These are phyloP conservation scores for Notothenia rossii DNA, from an alignment of 2,113 vertebrate genomes.

Conservation along the genomic window DNA sequence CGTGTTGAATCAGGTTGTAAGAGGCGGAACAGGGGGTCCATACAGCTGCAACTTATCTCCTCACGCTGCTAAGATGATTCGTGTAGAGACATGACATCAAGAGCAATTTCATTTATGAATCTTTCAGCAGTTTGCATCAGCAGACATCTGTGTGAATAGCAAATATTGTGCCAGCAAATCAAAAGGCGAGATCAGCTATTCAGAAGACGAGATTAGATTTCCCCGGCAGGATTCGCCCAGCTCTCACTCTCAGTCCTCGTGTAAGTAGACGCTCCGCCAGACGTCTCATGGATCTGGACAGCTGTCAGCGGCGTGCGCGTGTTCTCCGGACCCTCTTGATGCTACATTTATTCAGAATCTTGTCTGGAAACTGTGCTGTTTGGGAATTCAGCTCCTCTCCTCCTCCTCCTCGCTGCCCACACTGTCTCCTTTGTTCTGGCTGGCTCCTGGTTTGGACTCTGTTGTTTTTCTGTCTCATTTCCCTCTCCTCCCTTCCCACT, in stretches of 20 bases:
- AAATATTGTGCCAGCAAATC: conserved; percentile 66
- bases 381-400: conserved; percentile 72
- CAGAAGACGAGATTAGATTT: conserved; percentile 63
- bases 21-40: conserved; percentile 26
- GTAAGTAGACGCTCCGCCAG: conserved; percentile 47
- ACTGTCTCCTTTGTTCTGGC: conserved; percentile 60
- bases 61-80: conserved; percentile 20
- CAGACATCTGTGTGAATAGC: conserved; percentile 58
- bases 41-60: conserved; percentile 17
- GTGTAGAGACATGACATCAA: conserved; percentile 44
- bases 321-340: conserved; percentile 68
- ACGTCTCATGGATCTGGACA: conserved; percentile 64
- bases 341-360: conserved; percentile 73
- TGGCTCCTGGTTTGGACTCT: conserved; percentile 50
- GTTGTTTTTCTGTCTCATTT: conserved; percentile 36
- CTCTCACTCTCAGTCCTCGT: conserved; percentile 28
- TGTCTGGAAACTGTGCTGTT: conserved; percentile 70
- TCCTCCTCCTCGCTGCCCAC: conserved; percentile 58
- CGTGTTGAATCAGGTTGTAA: conserved; percentile 27
- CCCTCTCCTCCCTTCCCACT: conserved; percentile 39
- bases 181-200: conserved; percentile 70
- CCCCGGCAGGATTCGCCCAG: conserved; percentile 48
- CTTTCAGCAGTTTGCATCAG: conserved; percentile 73
- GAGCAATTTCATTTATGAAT: conserved; percentile 55
- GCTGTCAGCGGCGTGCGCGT: conserved; percentile 66